Base-by-base conservation (phyloP, 1,140 invertebrate genomes). In the Aphelinus atriplicis region DNA sequence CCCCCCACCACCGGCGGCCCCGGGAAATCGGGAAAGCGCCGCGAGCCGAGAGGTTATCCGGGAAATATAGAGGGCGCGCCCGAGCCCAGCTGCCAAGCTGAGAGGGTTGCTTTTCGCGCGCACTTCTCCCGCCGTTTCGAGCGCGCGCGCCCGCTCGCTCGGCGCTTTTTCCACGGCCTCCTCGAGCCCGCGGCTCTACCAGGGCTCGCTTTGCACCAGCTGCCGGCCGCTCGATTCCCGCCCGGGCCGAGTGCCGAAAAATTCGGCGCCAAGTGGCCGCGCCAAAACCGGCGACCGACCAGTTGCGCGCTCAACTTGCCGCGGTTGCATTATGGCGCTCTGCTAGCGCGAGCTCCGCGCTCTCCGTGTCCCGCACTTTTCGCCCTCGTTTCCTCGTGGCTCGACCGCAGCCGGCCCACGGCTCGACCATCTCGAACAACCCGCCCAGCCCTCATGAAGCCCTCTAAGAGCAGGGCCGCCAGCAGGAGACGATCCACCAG, bases 81-180 rank as follows among this genome's bases (percentile, higher is more conserved):
- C 55, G 57, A 4, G 42, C 1, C 7, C 50, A 55, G 53, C 51
- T 26, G 51, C 53, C n/a, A 26, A 71, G 75, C 80, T 83, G 82
- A 84, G 84, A 87, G 85, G 86, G 83, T 86, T 83, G 76, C 80
- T 73, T 86, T 87, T 87, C 84, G 86, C 86, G 86, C 86, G 85
- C 84, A 82, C 77, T 76, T 80, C 82, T 87, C 86, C 86, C 86
- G 86, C 86, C 68, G 73, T 70, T 57, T 57, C 78, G 75, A 79
- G 79, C 75, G 79, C 78, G 10, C 75, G 68, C 68, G 66, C 51
- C 51, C 56, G 46, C 60, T 72, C 10, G 2, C 3, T 3, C 68
- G 1, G n/a, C 9, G 48, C 26, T 26, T 26, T 26, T 26, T 26
- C 47, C 2, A 46, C 26, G 3, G 47, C 48, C 9, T 26, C 26